Base-by-base conservation (phyloP, 2,113 vertebrate genomes). In the Eulemur macaco region DNA sequence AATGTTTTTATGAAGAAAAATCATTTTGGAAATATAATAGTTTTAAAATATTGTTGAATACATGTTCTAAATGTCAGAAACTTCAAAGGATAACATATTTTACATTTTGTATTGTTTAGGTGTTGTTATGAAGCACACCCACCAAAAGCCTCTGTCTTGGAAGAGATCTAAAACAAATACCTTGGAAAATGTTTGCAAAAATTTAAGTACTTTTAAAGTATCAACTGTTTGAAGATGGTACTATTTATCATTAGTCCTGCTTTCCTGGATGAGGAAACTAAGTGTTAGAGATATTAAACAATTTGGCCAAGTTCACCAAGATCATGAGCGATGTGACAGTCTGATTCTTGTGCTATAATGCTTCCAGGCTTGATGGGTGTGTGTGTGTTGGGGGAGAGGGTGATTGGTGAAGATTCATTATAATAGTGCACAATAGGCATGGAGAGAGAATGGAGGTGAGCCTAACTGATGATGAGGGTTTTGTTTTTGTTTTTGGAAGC, bases 91-190 rank as follows among this genome's bases (percentile, higher is more conserved):
- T 94, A 90, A 58, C 54, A 87, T 92, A 66, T 81, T 97, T 92
- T 92, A n/a, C 23, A 82, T 58, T 95, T 89, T n/a, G 60, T 92
- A 89, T 82, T 91, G 25, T 96, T 92, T 94, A 89, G 56, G 54
- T 82, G 23, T 92, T 89, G 39, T 96, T 91, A 92, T 77, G 68
- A 95, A 98, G 85, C 37, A 96, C 13, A 94, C 27, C 71, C 56
- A 86, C 85, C 66, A 45, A 60, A 86, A 85, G 60, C 90, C 27
- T 84, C 58, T 81, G 27, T 85, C 66, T 94, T 87, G 15, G 54
- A 92, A 86, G 54, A 13, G n/a, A 88, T 25, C 47, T 96, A 74
- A 68, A 76, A 89, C 63, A 95, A 91, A 80, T 73, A 94, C 50
- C 50, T 87, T 86, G 18, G 37, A n/a, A 68, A 97, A 94, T 29